Conservation (phyloP, 2,113 vertebrate genomes). For the Melanostigma gelatinosum region DNA sequence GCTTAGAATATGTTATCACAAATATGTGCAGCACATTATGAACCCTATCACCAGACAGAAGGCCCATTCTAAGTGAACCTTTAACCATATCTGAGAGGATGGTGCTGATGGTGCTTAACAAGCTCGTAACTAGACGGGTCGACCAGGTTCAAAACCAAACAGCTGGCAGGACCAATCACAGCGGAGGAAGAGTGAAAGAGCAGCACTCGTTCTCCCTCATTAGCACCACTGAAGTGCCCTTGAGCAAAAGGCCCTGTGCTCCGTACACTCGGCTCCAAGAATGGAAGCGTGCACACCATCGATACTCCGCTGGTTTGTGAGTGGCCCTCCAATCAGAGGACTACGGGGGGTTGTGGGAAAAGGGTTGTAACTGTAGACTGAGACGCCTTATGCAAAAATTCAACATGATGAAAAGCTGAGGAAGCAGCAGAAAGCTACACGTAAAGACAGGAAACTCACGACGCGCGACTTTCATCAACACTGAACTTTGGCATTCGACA, state of each 20-base stretch:
- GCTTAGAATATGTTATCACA: background rate
- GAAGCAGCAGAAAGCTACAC: too few relatives aligned
- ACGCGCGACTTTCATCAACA: too few relatives aligned
- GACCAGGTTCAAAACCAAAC: background rate
- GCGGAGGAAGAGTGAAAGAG: background rate
- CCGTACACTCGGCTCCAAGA: background rate
- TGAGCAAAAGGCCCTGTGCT: background rate
- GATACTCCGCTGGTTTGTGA: background rate
- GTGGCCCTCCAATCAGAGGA: slow-evolving; percentile 18
- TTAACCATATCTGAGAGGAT: background rate
- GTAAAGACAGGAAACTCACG: background rate
- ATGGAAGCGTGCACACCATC: too few relatives aligned
- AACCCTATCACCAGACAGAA: background rate
- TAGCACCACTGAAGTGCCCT: slow-evolving; percentile 1
- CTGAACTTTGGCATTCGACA: background rate
- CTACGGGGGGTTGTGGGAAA: background rate
- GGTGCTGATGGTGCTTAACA: background rate
- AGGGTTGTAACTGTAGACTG: background rate
- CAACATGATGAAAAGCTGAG: background rate
- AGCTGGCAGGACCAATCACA: background rate
- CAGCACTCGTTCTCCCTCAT: slow-evolving; percentile 16
- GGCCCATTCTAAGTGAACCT: background rate
- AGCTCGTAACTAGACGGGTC: background rate
- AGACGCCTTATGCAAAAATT: background rate
- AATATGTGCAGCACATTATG: background rate